These are phyloP conservation scores for Ormia ochracea DNA, from an alignment of 2,888 invertebrate genomes.

Conservation along the genomic window DNA sequence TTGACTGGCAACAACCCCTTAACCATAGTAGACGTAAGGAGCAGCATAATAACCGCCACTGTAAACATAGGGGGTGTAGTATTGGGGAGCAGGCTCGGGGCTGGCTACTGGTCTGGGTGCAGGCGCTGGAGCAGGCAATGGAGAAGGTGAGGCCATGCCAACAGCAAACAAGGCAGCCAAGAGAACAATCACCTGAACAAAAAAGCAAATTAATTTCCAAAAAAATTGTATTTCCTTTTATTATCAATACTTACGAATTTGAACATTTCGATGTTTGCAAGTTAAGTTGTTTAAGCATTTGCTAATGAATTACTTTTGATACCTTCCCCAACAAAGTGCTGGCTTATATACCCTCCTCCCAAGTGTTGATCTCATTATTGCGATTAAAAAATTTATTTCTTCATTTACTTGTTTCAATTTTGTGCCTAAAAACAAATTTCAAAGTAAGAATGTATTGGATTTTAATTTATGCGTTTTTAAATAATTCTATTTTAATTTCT, in stretches of 20 bases:
- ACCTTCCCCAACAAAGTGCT: neutral
- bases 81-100: conserved; percentile 70
- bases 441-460: neutral
- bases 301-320: conserved; percentile 27
- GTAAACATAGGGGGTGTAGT: conserved; percentile 71
- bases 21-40: conserved; percentile 73
- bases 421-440: neutral
- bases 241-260: conserved; percentile 68
- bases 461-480: neutral
- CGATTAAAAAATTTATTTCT: neutral
- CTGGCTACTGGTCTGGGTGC: conserved; percentile 49
- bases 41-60: conserved; percentile 69
- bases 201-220: neutral
- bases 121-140: conserved; percentile 68
- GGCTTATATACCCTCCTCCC: neutral
- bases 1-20: conserved; percentile 30
- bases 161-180: conserved; percentile 71
- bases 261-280: conserved; percentile 69
- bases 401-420: neutral
- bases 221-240: neutral
- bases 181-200: conserved; percentile 68
- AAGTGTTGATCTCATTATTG: neutral
- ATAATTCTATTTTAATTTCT: neutral
- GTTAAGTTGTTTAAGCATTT: conserved; percentile 23
- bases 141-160: conserved; percentile 69